Base-by-base conservation (phyloP, 2,113 vertebrate species). In the Rhinolophus sinicus region DNA sequence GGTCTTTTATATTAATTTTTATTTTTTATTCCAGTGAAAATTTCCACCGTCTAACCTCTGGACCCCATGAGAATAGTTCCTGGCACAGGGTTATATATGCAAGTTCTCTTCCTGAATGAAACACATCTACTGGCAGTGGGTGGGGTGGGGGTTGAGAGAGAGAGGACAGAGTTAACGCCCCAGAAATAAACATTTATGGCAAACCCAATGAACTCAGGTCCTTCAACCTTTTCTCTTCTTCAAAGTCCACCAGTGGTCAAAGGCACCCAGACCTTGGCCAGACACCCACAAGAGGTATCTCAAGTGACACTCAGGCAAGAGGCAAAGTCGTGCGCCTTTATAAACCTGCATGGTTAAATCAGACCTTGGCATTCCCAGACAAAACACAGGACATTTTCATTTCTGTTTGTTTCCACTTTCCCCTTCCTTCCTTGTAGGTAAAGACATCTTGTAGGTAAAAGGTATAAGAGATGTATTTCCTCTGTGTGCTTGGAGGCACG, bases 331-430 rank as follows among this genome's bases (percentile, higher is more conserved):
- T n/a, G 40, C 1, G 9, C 67, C 33, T 82, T 54, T 6, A n/a
- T 30, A 35, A 54, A 40, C 16, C 28, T 3, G 8, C 12, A 7
- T 1, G 5, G 33, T 65, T 60, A 38, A 70, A 28, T 56, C 60
- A 73, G 30, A 28, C 35, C n/a, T 70, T 72, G 70, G 75, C 60
- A 92, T 92, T 73, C 81, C 73, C 86, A 76, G 73, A 52, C 35
- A 60, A 90, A 67, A 70, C 1, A 2, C 33, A 18, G n/a, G 38
- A 21, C 7, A 24, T 76, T 89, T 89, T 47, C 24, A 60, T 69
- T 88, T 58, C 47, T 80, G 47, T 72, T 77, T 65, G 35, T 88
- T 56, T 64, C 33, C 50, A 22, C 44, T 8, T 6, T 3, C 6
- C 22, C 0, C 4, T 30, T 3, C 21, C 11, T 58, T 33, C 30